A percentile compares a stretch with the other conserved stretches of the same genome.
Evolutionary conservation across 2,888 invertebrate genomes (phyloP).

Genomic region (Lacanobia wlatinum): DNA sequence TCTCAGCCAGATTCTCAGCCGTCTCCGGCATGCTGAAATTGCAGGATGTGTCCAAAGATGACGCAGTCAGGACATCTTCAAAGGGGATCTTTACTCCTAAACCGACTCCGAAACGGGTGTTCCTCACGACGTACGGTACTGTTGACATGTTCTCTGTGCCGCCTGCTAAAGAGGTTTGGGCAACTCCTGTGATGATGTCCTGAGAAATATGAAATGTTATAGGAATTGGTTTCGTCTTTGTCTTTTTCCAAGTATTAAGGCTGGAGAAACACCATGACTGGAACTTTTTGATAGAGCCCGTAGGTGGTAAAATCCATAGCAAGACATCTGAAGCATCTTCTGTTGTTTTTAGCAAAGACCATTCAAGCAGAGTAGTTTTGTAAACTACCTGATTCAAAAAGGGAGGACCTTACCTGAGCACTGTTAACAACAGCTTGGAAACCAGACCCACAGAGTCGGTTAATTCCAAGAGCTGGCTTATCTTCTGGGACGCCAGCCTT

Average conservation of each 20-base stretch:
- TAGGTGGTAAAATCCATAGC: background rate
- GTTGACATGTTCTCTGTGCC: conserved; percentile 99
- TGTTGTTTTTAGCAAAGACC: background rate
- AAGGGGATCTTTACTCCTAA: conserved; percentile 94
- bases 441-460: conserved; percentile 98
- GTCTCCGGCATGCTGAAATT: conserved; percentile 98
- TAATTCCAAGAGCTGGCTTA: conserved; percentile 96
- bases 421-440: conserved; percentile 98
- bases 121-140: conserved; percentile 95
- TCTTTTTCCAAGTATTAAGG: background rate
- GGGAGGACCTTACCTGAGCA: conserved; percentile 92
- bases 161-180: conserved; percentile 96
- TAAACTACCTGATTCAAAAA: background rate
- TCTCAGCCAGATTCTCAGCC: conserved; percentile 97
- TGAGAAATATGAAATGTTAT: conserved; percentile 72
- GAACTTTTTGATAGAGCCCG: background rate
- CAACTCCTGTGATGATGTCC: conserved; percentile 96
- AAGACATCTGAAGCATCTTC: background rate
- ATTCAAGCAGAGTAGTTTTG: background rate
- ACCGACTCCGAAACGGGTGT: conserved; percentile 95
- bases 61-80: conserved; percentile 94
- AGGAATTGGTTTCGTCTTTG: background rate
- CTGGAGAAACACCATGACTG: background rate
- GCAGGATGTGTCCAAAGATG: conserved; percentile 96
- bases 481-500: conserved; percentile 95